phyloP scores from a whole-genome alignment of 2,113 vertebrate species.

The Pseudopodoces humilis region DNA sequence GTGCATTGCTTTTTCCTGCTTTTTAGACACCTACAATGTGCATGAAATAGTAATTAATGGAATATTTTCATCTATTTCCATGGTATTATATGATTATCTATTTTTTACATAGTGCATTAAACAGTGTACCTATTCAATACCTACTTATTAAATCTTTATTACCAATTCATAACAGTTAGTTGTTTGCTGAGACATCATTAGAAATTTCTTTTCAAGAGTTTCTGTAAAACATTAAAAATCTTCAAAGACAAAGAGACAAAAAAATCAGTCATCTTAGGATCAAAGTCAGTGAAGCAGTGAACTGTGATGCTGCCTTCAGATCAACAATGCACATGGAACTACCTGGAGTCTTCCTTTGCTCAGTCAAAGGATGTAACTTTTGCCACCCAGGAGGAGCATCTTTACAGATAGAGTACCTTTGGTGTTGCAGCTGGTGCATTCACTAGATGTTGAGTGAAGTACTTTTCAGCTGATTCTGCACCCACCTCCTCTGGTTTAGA shows the following conservation, averaged over 20 bases:
- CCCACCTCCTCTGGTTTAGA: neutral
- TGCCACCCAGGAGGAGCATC: neutral
- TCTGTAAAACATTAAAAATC: neutral
- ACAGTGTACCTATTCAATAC: neutral
- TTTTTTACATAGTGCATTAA: neutral
- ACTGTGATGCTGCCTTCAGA: accelerated
- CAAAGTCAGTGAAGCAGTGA: neutral
- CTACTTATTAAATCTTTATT: neutral
- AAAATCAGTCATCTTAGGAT: neutral
- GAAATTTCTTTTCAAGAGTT: neutral
- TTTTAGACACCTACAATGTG: neutral
- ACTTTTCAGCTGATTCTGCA: neutral
- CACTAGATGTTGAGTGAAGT: neutral
- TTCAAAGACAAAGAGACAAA: neutral
- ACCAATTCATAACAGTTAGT: neutral
- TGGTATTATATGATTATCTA: neutral
- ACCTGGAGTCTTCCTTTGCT: neutral
- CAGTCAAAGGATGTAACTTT: neutral
- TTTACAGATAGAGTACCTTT: neutral
- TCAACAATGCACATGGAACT: neutral
- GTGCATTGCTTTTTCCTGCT: neutral
- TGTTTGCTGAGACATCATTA: neutral
- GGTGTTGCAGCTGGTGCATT: neutral
- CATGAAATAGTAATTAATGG: neutral
- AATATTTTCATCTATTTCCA: neutral